These are phyloP conservation scores for Grallaria varia DNA, from an alignment of 2,113 vertebrate species.

Conservation along the genomic window DNA sequence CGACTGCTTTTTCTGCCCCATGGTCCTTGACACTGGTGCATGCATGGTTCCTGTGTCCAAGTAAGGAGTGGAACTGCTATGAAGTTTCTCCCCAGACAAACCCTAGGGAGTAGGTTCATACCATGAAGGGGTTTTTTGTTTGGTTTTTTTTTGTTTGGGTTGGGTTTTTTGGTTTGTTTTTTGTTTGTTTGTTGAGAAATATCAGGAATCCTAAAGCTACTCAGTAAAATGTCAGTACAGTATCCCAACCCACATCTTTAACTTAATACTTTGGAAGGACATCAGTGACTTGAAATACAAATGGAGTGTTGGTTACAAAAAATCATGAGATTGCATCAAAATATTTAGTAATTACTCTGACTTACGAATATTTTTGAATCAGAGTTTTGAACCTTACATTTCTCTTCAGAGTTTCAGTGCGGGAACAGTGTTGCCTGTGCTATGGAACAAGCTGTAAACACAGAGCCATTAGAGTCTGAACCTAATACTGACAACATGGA, in stretches of 20 bases:
- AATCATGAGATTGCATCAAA: neutral
- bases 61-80: neutral
- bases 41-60: neutral
- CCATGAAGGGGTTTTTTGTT: neutral
- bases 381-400: slow-evolving; percentile 5
- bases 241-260: neutral
- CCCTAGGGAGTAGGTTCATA: neutral
- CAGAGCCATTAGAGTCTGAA: slow-evolving; percentile 74
- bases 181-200: neutral
- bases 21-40: neutral
- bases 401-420: slow-evolving; percentile 76
- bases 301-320: neutral
- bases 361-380: neutral
- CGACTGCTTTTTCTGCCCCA: neutral
- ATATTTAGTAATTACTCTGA: neutral
- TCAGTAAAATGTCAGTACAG: neutral
- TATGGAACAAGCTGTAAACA: slow-evolving; percentile 82
- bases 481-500: slow-evolving; percentile 79
- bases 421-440: slow-evolving; percentile 59
- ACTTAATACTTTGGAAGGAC: neutral
- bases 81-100: neutral
- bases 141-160: neutral
- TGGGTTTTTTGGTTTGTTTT: neutral
- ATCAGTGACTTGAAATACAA: neutral
- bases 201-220: neutral